phyloP scores from a whole-genome alignment of 2,113 vertebrate genomes.

The Thermophis baileyi region DNA sequence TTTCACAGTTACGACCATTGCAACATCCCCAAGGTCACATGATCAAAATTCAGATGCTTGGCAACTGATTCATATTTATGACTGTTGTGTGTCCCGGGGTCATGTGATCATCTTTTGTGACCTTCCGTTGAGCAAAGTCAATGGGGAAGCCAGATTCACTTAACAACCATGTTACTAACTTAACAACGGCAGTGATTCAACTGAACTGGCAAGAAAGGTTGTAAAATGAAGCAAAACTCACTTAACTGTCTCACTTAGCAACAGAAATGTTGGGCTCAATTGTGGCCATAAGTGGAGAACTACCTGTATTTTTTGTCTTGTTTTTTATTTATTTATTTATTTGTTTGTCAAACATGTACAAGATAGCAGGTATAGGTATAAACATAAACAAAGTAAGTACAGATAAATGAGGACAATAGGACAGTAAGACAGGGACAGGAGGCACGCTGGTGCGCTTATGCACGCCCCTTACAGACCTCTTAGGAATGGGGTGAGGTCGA shows the following conservation, averaged over 20 bases:
- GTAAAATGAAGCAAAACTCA: too few species aligned
- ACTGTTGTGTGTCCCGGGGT: background rate
- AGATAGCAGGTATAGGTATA: too few species aligned
- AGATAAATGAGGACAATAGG: too few species aligned
- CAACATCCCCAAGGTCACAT: background rate
- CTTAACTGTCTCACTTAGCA: background rate
- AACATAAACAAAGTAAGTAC: too few species aligned
- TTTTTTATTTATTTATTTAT: too few species aligned
- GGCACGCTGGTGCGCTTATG: too few species aligned
- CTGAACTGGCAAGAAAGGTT: background rate
- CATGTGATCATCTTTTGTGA: background rate
- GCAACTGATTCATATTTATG: background rate
- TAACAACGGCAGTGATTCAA: background rate
- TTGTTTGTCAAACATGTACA: too few species aligned
- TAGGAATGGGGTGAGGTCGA: too few species aligned
- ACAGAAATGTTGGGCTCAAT: background rate
- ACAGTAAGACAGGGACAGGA: too few species aligned
- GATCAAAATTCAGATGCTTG: background rate
- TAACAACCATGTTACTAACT: background rate
- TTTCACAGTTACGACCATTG: background rate
- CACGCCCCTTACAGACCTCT: too few species aligned
- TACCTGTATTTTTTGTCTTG: background rate
- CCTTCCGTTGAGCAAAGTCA: background rate
- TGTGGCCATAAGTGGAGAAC: background rate
- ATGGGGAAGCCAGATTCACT: background rate